Conservation (phyloP, 35 echinoderm and acorn worm genomes). For the Hemicentrotus pulcherrimus region DNA sequence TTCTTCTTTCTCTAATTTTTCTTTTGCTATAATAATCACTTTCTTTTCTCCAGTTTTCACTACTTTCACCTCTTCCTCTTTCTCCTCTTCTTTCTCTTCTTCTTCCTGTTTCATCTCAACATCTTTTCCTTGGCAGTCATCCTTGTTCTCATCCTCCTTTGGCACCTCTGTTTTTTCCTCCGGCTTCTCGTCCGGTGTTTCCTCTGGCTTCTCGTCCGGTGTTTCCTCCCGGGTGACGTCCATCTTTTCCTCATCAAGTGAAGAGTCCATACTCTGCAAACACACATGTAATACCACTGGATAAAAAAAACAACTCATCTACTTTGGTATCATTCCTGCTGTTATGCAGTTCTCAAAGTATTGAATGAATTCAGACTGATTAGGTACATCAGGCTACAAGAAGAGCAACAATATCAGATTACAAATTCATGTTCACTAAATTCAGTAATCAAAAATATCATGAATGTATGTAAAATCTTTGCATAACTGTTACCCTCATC, state of each 20-base stretch:
- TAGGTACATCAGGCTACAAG: no score
- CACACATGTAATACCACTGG: neutral
- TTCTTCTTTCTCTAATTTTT: conserved; percentile 8
- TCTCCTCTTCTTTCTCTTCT: neutral
- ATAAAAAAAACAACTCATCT: neutral
- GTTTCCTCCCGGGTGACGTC: neutral
- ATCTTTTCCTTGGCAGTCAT: neutral
- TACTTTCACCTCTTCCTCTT: conserved; percentile 49
- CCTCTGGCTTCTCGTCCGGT: neutral
- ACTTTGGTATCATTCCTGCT: no score
- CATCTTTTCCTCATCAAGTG: conserved; percentile 31
- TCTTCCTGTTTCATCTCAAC: conserved; percentile 31
- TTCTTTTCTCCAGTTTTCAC: conserved; percentile 28
- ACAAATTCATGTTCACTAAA: no score
- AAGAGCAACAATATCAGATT: no score
- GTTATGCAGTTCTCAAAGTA: no score
- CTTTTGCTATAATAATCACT: neutral
- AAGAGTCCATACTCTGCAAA: neutral
- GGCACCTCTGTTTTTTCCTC: neutral
- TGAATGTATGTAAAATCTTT: no score
- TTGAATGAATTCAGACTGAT: no score
- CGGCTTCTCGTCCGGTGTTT: neutral
- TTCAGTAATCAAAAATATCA: no score
- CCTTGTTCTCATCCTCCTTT: neutral
- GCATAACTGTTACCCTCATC: no score